phyloP scores from a whole-genome alignment of 1,140 invertebrate genomes.

The Temnothorax nylanderi region DNA sequence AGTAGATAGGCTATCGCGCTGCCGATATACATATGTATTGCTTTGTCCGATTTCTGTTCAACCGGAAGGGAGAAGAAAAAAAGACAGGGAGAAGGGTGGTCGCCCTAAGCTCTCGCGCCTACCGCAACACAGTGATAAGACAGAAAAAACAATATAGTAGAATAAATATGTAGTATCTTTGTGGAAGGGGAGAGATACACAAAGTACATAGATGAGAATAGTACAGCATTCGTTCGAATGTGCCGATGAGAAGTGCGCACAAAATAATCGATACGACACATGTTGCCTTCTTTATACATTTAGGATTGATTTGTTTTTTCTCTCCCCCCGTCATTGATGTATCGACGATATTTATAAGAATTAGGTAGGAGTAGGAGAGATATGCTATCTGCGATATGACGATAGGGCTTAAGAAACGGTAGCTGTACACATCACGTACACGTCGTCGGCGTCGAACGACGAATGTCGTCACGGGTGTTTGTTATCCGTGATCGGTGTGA shows the following conservation, averaged over 20 bases:
- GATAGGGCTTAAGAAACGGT: slow-evolving; percentile 21
- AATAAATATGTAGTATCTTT: slow-evolving; percentile 25
- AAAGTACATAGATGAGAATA: slow-evolving; percentile 8
- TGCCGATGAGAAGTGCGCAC: not conserved
- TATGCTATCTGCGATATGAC: slow-evolving; percentile 41
- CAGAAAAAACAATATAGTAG: slow-evolving; percentile 11
- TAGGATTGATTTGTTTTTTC: not conserved
- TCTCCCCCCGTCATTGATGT: not conserved
- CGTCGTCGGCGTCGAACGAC: not conserved
- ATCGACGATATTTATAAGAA: slow-evolving; percentile 37
- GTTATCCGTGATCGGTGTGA: not conserved
- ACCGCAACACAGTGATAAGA: slow-evolving; percentile 55
- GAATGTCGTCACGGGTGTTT: not conserved
- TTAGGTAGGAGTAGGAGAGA: slow-evolving; percentile 9
- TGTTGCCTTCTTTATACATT: slow-evolving; percentile 17
- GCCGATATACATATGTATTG: not conserved
- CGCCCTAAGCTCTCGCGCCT: not conserved
- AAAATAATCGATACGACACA: slow-evolving; percentile 21
- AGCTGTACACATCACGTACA: not conserved
- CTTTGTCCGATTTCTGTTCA: slow-evolving; percentile 18
- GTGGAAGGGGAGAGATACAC: not conserved
- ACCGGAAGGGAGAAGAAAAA: slow-evolving; percentile 1
- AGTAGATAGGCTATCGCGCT: slow-evolving; percentile 12
- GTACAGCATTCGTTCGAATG: not conserved
- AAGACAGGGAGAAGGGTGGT: not conserved